Evolutionary conservation across 1,140 invertebrate species (phyloP).

Genomic region (Ectropis grisescens): DNA sequence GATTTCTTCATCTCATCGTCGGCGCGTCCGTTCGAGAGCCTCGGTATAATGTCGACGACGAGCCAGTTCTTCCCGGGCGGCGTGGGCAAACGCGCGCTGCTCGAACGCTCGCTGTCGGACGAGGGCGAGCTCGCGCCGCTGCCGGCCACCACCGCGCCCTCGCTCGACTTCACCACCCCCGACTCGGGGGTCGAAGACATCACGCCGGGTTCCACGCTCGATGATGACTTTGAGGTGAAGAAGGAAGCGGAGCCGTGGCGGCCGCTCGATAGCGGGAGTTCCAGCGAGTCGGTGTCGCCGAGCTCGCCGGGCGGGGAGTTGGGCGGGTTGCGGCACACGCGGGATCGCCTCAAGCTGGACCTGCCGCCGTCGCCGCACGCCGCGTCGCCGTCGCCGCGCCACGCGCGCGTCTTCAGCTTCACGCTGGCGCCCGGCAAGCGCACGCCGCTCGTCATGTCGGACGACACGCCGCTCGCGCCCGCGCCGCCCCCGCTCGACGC

Average conservation of each 20-base stretch:
- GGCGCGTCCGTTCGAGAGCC: slow-evolving; percentile 76
- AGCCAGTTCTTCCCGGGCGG: slow-evolving; percentile 82
- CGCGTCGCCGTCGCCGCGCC: slow-evolving; percentile 44
- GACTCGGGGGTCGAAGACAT: slow-evolving; percentile 73
- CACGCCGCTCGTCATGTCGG: slow-evolving; percentile 39
- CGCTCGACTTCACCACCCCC: slow-evolving; percentile 67
- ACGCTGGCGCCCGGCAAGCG: slow-evolving; percentile 43
- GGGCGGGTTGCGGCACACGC: slow-evolving; percentile 81
- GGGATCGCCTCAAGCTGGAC: slow-evolving; percentile 80
- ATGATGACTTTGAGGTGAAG: slow-evolving; percentile 39
- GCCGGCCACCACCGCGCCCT: slow-evolving; percentile 23
- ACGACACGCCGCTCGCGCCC: slow-evolving; percentile 33
- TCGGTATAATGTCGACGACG: slow-evolving; percentile 71
- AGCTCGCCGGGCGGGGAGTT: slow-evolving; percentile 58
- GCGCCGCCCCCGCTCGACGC: slow-evolving; percentile 19
- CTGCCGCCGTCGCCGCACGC: slow-evolving; percentile 70
- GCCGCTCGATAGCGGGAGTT: slow-evolving; percentile 45
- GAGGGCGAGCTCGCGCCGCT: slow-evolving; percentile 27
- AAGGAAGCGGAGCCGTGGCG: slow-evolving; percentile 31
- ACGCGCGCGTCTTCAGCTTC: slow-evolving; percentile 52
- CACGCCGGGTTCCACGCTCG: slow-evolving; percentile 60
- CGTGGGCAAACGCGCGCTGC: slow-evolving; percentile 35
- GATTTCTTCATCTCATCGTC: slow-evolving; percentile 81
- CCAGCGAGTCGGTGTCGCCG: slow-evolving; percentile 49
- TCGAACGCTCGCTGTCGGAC: slow-evolving; percentile 15